These are phyloP conservation scores for Chrysaora quinquecirrha DNA, from an alignment of 30 jellyfish, hydroid and myxozoan species.

Conservation along the genomic window DNA sequence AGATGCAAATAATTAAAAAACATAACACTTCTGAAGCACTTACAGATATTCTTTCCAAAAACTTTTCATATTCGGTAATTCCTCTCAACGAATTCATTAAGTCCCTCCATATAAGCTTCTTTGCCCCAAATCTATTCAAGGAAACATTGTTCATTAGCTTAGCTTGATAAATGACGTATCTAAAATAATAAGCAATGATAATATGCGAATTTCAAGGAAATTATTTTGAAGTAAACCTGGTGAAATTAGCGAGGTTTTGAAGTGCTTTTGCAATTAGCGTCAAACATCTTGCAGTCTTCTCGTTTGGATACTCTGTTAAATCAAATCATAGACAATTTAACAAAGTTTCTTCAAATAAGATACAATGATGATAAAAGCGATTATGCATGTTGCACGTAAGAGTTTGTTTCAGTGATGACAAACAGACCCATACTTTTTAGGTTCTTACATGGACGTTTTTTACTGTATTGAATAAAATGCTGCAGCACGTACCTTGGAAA, in stretches of 20 bases:
- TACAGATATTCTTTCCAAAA: slow-evolving; percentile 76
- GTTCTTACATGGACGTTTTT: too few species aligned
- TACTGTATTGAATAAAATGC: too few species aligned
- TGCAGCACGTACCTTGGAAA: slow-evolving; percentile 81
- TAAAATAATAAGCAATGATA: not conserved
- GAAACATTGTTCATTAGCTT: not conserved
- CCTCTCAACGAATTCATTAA: slow-evolving; percentile 87
- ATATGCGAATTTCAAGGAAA: too few species aligned
- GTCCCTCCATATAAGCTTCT: slow-evolving; percentile 88
- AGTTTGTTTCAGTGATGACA: slow-evolving; percentile 75
- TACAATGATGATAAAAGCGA: too few species aligned
- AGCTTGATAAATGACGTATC: not conserved
- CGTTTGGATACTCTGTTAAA: slow-evolving; percentile 83
- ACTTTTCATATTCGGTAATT: slow-evolving; percentile 84
- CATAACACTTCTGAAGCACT: too few species aligned
- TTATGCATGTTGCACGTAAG: too few species aligned
- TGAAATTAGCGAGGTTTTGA: slow-evolving; percentile 90
- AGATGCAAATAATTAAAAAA: too few species aligned
- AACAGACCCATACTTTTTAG: slow-evolving; percentile 91
- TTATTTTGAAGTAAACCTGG: too few species aligned
- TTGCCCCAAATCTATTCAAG: slow-evolving; percentile 78
- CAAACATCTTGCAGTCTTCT: slow-evolving; percentile 82
- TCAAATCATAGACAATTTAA: too few species aligned
- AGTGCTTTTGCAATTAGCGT: slow-evolving; percentile 89
- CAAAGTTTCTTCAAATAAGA: not conserved